Evolutionary conservation across 2,888 invertebrate species (phyloP).

Genomic region (Brachycybe producta): DNA sequence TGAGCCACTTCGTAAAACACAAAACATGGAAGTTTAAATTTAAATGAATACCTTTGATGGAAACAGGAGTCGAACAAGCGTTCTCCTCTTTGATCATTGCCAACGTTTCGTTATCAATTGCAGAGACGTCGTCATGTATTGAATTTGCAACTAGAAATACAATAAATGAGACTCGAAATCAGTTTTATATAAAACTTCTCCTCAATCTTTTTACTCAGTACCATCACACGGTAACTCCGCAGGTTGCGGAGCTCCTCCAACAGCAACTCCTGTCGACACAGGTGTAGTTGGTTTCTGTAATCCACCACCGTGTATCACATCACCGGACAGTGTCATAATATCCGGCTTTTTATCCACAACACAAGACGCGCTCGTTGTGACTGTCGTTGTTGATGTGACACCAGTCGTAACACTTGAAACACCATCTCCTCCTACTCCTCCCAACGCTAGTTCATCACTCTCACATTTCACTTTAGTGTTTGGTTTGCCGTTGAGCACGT

Average conservation of each 20-base stretch:
- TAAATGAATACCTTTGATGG: slow-evolving; percentile 9
- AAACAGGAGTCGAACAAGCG: background rate
- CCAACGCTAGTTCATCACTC: slow-evolving; percentile 6
- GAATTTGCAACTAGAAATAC: slow-evolving; percentile 12
- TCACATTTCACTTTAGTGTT: slow-evolving; percentile 10
- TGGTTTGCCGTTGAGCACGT: slow-evolving; percentile 13
- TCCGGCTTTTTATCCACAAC: slow-evolving; percentile 9
- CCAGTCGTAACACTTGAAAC: no score
- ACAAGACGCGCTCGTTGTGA: no score
- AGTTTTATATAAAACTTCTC: no score
- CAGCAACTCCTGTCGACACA: background rate
- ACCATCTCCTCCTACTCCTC: no score
- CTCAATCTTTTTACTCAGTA: no score
- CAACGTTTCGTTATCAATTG: slow-evolving; percentile 2
- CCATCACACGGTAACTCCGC: slow-evolving; percentile 3
- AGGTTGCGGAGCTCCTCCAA: slow-evolving; percentile 1
- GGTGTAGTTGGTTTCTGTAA: no score
- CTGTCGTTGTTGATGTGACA: no score
- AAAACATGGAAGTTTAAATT: background rate
- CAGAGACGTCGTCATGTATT: slow-evolving; percentile 7
- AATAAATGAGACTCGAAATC: background rate
- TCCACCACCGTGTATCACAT: no score
- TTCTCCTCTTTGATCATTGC: slow-evolving; percentile 11
- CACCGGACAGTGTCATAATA: no score
- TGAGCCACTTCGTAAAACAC: background rate